Evolutionary conservation across 2,888 invertebrate genomes (phyloP), one percentile per base, ranked within the genome.

Genomic region (Ophraella communa): DNA sequence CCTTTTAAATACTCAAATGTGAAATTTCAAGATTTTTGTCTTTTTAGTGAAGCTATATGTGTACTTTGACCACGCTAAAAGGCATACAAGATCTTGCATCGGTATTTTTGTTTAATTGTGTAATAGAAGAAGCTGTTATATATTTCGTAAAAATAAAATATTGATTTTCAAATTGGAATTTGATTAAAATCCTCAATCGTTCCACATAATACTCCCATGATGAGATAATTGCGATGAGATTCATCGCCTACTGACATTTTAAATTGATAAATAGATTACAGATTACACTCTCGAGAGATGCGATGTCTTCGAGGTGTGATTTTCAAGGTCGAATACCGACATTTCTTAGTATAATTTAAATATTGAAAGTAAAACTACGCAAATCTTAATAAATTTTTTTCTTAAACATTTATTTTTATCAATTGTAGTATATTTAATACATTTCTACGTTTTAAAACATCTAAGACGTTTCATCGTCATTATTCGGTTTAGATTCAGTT

Each of bases 271-370:
- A 39, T 39, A 39, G 39, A 39, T 39, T 17, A 17, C 17, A 7
- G 17, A 39, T 7, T 39, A n/a, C 11, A 11, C 14, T 39, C 17
- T 7, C 7, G 17, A 35, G 11, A 35, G 35, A 39, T 39, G 17
- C 17, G 14, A 47, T 47, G 23, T 47, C 47, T 47, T 47, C 21
- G 21, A 47, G 47, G 47, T 47, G 47, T 47, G 47, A 47, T 47
- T n/a, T 23, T 47, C 47, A 47, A 47, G 47, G 47, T 47, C 47
- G 21, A 47, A 23, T 23, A 21, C 47, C 11, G 23, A 23, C 47
- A 47, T 21, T 47, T 47, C 21, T 21, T 23, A 47, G 4, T 21
- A 18, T 8, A 18, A 45, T 45, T 45, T 45, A 45, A 45, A 45
- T 45, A 45, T 20, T 47, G 21, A 23, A 47, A 21, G 47, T 47